Evolutionary conservation across 2,113 vertebrate species (phyloP).

Genomic region (Cryptotis parvus): DNA sequence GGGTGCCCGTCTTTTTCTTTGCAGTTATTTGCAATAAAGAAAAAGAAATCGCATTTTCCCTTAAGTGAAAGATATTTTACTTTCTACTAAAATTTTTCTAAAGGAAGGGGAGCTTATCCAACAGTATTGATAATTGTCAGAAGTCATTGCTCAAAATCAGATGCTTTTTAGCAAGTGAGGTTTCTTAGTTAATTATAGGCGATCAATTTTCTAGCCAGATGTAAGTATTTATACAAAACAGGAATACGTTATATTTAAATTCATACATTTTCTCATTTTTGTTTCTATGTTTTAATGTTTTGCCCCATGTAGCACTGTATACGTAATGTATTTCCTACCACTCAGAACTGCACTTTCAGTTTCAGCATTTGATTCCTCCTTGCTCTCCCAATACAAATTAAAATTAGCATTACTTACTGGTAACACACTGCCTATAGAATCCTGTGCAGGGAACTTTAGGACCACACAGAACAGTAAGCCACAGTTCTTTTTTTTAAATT

Average conservation of each 20-base stretch:
- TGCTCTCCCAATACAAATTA: neutral
- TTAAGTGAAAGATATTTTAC: constrained; percentile 1
- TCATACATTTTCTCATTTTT: constrained; percentile 46
- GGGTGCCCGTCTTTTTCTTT: too few relatives aligned
- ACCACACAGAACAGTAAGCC: neutral
- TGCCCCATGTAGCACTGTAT: constrained; percentile 4
- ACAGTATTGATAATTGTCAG: neutral
- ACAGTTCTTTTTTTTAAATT: too few relatives aligned
- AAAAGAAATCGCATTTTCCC: neutral
- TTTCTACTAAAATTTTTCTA: constrained; percentile 22
- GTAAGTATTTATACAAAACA: constrained; percentile 24
- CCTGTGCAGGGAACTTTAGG: neutral
- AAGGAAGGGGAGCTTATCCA: neutral
- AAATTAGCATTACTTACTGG: neutral
- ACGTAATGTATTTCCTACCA: constrained; percentile 53
- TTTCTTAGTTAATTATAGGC: constrained; percentile 46
- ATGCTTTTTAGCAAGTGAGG: neutral
- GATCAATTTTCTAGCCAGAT: constrained; percentile 52
- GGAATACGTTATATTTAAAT: constrained; percentile 44
- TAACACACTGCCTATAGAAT: neutral
- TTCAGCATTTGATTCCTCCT: constrained; percentile 29
- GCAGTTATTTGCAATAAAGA: neutral
- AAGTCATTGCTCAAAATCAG: neutral
- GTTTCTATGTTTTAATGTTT: constrained; percentile 54
- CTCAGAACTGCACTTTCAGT: constrained; percentile 16